Base-by-base conservation (phyloP, 1,140 invertebrate species). In the Drosophila athabasca region DNA sequence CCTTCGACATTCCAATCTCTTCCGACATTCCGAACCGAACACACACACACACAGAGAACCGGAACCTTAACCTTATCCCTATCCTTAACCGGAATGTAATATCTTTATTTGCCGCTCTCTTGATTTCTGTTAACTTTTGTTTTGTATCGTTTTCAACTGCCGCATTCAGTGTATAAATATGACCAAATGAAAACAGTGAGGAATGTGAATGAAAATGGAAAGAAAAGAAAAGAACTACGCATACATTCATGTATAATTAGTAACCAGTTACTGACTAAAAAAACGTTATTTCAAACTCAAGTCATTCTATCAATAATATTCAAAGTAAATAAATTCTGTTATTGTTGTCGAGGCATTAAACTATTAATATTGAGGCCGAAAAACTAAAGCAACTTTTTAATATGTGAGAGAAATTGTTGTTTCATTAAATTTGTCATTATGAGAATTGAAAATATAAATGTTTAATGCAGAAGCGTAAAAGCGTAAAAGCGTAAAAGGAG, bases 351-450 rank as follows among this genome's bases (percentile, higher is more conserved):
- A 84, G 58, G 54, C 58, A 76, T 60, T 59, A 46, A 73, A 80
- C 26, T 44, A 62, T 59, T 43, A 24, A 61, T 51, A 61, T 48
- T 64, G 68, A 55, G 57, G 41, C 52, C 35, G 44, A 58, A 74
- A 74, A 51, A 26, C 35, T 35, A 53, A 71, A 65, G 46, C 57
- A 69, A 83, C 73, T 82, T 81, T 81, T 77, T 72, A 66, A 65
- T 76, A 35, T 80, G 77, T 80, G 78, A 62, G 65, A 62, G 35
- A 76, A 80, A 84, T 74, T 84, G 82, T 85, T 85, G 82, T 70
- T 85, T 74, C 74, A 85, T 87, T 87, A 69, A 81, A 87, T 87
- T 81, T 87, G 80, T 79, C 80, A 80, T 66, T 76, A 66, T 62
- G 60, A 64, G 35, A 79, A 74, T 65, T 73, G 45, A 57, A 79